Evolutionary conservation across 2,797 vertebrate species (phyloP), one percentile per base, ranked within the genome.

Genomic region (Lepus townsendii): DNA sequence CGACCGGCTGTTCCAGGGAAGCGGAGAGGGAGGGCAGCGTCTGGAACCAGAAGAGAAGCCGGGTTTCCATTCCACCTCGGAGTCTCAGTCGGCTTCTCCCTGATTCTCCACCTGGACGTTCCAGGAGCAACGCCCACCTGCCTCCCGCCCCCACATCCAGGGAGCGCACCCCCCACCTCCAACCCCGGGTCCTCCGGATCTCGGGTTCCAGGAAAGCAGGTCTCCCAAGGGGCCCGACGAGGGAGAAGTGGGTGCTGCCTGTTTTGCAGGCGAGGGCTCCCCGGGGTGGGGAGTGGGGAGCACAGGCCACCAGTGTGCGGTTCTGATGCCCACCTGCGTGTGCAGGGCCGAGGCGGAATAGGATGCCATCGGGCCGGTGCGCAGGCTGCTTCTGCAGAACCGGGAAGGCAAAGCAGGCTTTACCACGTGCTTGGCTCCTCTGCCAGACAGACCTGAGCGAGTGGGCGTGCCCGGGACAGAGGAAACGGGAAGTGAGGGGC

Each of bases 401-500:
- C 0, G 8, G 7, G 72, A 66, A 22, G 57, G 50, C 47, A 68
- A 3, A 27, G 71, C 9, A 24, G 72, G 63, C 63, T 38, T 42
- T 47, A 54, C 76, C 19, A 30, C 72, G 3, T 9, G 0, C 27
- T 69, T 9, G 26, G 35, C 71, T 47, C 27, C 38, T 86, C 30
- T 10, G 68, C 57, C 65, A 3, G 24, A 71, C 35, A 20, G 68
- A 50, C 52, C 50, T n/a, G 10, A 88, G 50, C 10, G 77, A 63
- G 19, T 8, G 12, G 22, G 78, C n/a, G 54, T 7, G 0, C 35
- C 5, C 7, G 42, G 38, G 50, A 66, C 79, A 32, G 86, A 32
- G 52, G 42, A 95, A 95, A 86, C 94, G 90, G 91, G 72, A 95
- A 93, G 87, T 79, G 88, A 96, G 83, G 80, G 83, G 71, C 77